A percentile compares a stretch with the other conserved stretches of the same genome.
Evolutionary conservation across 2,888 invertebrate species (phyloP).

Genomic region (Protula sp.): DNA sequence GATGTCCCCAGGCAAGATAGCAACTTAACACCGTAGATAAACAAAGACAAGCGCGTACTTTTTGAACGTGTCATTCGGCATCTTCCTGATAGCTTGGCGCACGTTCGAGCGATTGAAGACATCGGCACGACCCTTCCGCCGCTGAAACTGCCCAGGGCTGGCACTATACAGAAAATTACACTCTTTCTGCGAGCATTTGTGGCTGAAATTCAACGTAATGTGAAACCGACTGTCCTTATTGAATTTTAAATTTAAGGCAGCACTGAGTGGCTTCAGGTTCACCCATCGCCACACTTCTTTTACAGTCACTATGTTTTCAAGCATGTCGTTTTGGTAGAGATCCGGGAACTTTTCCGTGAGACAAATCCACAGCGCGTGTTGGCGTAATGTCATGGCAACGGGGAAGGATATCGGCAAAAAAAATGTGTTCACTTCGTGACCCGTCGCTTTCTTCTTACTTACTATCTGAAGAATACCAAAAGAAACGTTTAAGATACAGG

Average conservation of each 20-base stretch:
- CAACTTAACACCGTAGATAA: no score
- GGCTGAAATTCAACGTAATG: conserved; percentile 54
- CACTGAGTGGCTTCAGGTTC: conserved; percentile 60
- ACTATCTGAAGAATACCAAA: no score
- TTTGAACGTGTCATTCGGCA: conserved; percentile 35
- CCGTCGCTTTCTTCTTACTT: no score
- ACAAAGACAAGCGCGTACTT: no score
- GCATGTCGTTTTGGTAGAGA: no score
- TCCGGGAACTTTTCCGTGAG: no score
- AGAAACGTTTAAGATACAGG: no score
- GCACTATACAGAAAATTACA: conserved; percentile 57
- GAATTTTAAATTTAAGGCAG: conserved; percentile 16
- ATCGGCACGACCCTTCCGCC: no score
- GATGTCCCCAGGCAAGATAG: not conserved
- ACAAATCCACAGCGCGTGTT: no score
- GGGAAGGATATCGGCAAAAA: no score
- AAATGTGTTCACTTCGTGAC: no score
- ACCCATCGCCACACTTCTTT: conserved; percentile 80
- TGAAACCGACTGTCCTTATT: conserved; percentile 32
- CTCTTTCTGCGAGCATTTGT: conserved; percentile 61
- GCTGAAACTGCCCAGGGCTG: conserved; percentile 36
- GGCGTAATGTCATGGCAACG: no score
- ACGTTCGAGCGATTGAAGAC: conserved; percentile 43
- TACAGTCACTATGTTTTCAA: conserved; percentile 55
- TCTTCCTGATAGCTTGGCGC: conserved; percentile 33